Evolutionary conservation across 2,888 invertebrate genomes (phyloP).

Genomic region (Coenonympha arcania): DNA sequence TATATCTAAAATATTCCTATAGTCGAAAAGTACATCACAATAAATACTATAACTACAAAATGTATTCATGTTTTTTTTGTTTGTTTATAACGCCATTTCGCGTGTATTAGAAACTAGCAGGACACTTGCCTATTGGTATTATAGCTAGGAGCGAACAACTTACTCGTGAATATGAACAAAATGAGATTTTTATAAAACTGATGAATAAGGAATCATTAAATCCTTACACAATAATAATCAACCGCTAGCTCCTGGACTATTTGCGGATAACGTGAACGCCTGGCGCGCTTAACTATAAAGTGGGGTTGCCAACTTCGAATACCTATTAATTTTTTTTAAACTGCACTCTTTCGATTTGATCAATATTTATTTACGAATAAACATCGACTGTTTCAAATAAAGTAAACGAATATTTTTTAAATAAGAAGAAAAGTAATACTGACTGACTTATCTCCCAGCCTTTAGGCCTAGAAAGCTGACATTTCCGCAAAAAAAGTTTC

Average conservation of each 20-base stretch:
- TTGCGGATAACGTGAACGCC: constrained; percentile 4
- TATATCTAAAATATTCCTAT: constrained; percentile 16
- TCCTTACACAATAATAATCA: not conserved
- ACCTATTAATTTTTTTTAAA: not conserved
- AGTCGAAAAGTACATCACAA: constrained; percentile 62
- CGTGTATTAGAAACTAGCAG: constrained; percentile 10
- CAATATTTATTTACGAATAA: no score
- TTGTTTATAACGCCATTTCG: constrained; percentile 13
- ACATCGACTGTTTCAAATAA: no score
- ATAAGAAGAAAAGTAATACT: no score
- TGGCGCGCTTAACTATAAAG: not conserved
- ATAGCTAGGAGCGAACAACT: not conserved
- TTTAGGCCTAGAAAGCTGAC: no score
- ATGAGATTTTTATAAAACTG: no score
- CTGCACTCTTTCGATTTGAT: not conserved
- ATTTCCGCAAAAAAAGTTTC: no score
- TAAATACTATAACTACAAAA: constrained; percentile 62
- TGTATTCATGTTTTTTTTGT: not conserved
- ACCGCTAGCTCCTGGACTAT: not conserved
- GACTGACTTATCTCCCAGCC: no score
- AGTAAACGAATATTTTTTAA: not conserved
- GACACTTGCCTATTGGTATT: constrained; percentile 2
- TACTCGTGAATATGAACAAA: no score
- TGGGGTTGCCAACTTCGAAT: constrained; percentile 9
- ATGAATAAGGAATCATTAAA: not conserved